phyloP scores from a whole-genome alignment of 2,888 invertebrate genomes.

The Spilosoma lubricipeda region DNA sequence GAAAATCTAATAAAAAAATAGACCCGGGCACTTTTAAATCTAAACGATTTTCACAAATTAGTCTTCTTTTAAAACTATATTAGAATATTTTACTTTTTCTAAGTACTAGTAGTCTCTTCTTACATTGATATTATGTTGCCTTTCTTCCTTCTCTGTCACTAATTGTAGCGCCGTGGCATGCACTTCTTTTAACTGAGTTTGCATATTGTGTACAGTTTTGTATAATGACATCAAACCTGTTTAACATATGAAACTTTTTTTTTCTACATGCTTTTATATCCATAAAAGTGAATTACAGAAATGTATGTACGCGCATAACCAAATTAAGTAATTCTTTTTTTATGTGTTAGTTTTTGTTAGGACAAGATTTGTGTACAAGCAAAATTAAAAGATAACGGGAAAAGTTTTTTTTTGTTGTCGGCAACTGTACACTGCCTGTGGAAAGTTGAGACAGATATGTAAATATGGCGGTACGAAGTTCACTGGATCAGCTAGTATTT shows the following conservation, averaged over 20 bases:
- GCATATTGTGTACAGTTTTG: conserved; percentile 78
- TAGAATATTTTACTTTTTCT: background rate
- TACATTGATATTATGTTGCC: conserved; percentile 85
- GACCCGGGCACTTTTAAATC: background rate
- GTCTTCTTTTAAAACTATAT: background rate
- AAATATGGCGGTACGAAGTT: too few species aligned
- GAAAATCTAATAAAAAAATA: background rate
- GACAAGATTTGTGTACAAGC: too few species aligned
- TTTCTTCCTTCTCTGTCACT: conserved; percentile 85
- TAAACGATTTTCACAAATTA: background rate
- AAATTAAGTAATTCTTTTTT: too few species aligned
- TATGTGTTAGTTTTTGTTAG: too few species aligned
- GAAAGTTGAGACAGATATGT: too few species aligned
- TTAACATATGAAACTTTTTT: background rate
- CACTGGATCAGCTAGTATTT: too few species aligned
- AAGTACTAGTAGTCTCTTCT: conserved; percentile 15
- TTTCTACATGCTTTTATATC: background rate
- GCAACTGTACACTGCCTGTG: too few species aligned
- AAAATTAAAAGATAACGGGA: too few species aligned
- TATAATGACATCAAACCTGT: conserved; percentile 75
- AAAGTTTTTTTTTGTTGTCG: too few species aligned
- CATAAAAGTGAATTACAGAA: too few species aligned
- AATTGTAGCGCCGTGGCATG: conserved; percentile 79
- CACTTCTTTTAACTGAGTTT: conserved; percentile 70
- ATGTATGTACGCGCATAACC: too few species aligned